phyloP scores from a whole-genome alignment of 2,888 invertebrate genomes.

The Coenonympha glycerion region DNA sequence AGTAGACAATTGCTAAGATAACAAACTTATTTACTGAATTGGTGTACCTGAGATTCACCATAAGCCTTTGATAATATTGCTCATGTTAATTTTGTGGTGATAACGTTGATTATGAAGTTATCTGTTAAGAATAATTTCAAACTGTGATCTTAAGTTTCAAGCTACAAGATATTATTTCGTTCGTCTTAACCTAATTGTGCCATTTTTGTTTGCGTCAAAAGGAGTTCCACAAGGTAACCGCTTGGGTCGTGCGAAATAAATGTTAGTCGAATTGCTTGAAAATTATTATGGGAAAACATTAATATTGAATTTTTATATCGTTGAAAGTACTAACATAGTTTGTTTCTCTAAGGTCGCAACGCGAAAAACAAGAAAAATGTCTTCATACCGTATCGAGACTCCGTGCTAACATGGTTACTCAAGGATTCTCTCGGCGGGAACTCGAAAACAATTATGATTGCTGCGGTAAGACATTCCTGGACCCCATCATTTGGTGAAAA shows the following conservation, averaged over 20 bases:
- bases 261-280: background rate
- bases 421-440: slow-evolving; percentile 93
- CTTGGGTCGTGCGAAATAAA: background rate
- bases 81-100: too few species aligned
- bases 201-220: slow-evolving; percentile 6
- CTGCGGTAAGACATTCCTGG: slow-evolving; percentile 84
- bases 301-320: background rate
- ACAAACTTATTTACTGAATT: too few species aligned
- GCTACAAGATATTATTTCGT: background rate
- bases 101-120: too few species aligned
- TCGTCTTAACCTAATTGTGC: background rate
- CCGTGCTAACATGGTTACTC: slow-evolving; percentile 90
- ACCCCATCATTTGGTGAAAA: too few species aligned
- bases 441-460: slow-evolving; percentile 94
- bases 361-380: slow-evolving; percentile 70
- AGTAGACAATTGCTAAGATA: too few species aligned
- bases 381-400: slow-evolving; percentile 92
- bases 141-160: too few species aligned
- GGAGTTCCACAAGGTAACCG: slow-evolving; percentile 15
- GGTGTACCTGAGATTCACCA: too few species aligned
- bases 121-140: too few species aligned
- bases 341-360: slow-evolving; percentile 43
- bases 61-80: slow-evolving; percentile 2
- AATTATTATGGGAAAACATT: background rate
- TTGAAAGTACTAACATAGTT: background rate